phyloP scores from a whole-genome alignment of 2,888 invertebrate species.

The Cryptosula pallasiana region DNA sequence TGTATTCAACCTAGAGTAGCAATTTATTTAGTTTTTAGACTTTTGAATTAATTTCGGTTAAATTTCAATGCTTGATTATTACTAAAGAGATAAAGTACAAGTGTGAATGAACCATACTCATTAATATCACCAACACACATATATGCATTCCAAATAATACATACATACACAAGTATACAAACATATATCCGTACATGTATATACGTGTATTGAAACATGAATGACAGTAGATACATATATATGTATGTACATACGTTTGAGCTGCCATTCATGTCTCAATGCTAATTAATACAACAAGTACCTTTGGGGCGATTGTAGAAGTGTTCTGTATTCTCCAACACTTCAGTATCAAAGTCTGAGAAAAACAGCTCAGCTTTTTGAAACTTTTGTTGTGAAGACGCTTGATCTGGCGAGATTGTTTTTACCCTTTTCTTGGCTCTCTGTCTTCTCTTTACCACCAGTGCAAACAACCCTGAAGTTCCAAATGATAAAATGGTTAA shows the following conservation, averaged over 20 bases:
- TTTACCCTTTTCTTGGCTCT: not conserved
- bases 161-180: not conserved
- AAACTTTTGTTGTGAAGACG: not conserved
- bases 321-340: constrained; percentile 25
- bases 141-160: not conserved
- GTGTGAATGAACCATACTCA: too few relatives aligned
- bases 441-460: not conserved
- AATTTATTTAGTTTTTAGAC: too few relatives aligned
- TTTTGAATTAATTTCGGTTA: too few relatives aligned
- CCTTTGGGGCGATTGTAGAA: not conserved
- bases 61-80: too few relatives aligned
- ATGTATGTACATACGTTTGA: not conserved
- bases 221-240: not conserved
- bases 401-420: not conserved
- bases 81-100: too few relatives aligned
- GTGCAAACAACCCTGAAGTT: not conserved
- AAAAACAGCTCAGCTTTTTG: constrained; percentile 30
- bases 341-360: constrained; percentile 35
- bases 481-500: too few relatives aligned
- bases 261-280: too few relatives aligned
- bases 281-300: too few relatives aligned
- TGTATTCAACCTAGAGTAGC: too few relatives aligned
- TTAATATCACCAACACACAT: too few relatives aligned
- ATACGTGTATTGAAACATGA: not conserved
- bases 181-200: not conserved